Evolutionary conservation across 2,797 vertebrate species (phyloP), one percentile per base, ranked within the genome.

Genomic region (Xenops minutus): DNA sequence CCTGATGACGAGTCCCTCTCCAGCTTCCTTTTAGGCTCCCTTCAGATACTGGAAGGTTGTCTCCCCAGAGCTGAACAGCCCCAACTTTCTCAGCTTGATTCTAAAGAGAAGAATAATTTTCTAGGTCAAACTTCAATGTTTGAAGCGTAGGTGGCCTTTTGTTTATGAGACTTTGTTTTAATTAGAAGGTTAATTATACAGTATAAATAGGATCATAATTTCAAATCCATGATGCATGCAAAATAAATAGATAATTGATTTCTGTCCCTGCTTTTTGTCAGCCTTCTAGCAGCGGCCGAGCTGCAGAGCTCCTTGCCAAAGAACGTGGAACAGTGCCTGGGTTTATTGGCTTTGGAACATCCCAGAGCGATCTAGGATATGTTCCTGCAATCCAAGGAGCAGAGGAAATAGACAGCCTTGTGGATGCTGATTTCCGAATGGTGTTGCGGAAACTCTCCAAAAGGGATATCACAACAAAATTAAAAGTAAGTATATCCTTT

Each of bases 391-490:
- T 99, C 72, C 99, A 99, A 86, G 99, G 99, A 22, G 99, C 98
- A 8, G 99, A 99, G 93, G 99, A 99, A 95, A 99, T 99, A 29
- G 99, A 99, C 96, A 99, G 97, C 94, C 98, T 99, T 29, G 99
- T 99, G 6, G 99, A 99, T 97, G 98, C 99, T 26, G 99, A 99
- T 91, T 99, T 99, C 95, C 98, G 99, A 66, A 98, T 99, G 97
- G 99, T 99, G 87, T 98, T 99, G 37, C 97, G 99, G 82, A 99
- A 99, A 95, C 98, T 99, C 27, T 99, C 99, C 6, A 99, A 99
- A 96, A 99, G 99, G 94, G 99, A 99, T 96, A 94, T 98, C 49
- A 99, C 98, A 39, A 99, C 99, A 67, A 99, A 99, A 97, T 96
- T 99, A 89, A 99, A 99, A 97, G 99, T 99, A 97, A 63, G 98